Conservation (phyloP, 2,888 invertebrate species). For the Liposcelis brunnea region DNA sequence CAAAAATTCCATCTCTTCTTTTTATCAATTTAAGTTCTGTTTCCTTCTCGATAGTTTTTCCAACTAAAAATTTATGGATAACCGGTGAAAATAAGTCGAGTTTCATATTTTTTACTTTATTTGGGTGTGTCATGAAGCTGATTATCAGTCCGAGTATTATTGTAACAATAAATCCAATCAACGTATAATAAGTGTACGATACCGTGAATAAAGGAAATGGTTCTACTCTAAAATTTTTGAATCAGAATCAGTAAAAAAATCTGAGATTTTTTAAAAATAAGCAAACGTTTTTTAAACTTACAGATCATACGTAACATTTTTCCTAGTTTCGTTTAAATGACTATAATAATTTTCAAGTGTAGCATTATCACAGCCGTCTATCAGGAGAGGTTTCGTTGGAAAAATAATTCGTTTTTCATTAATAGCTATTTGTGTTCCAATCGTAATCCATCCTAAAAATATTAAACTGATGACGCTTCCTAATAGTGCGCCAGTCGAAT, state of each 20-base stretch:
- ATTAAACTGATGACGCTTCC: conserved; percentile 17
- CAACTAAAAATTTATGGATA: conserved; percentile 29
- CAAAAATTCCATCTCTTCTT: too few relatives aligned
- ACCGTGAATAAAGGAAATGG: conserved; percentile 43
- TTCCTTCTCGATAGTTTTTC: too few relatives aligned
- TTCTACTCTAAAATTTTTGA: too few relatives aligned
- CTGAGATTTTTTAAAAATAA: too few relatives aligned
- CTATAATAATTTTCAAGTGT: conserved; percentile 14
- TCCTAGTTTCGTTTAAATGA: not conserved
- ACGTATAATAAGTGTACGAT: conserved; percentile 62
- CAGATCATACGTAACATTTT: too few relatives aligned
- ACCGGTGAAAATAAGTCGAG: conserved; percentile 45
- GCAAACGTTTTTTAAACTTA: too few relatives aligned
- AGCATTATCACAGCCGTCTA: conserved; percentile 18
- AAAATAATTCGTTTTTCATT: conserved; percentile 18
- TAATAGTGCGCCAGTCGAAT: conserved; percentile 19
- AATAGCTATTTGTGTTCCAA: conserved; percentile 19
- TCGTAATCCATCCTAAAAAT: conserved; percentile 19
- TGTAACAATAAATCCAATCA: conserved; percentile 48
- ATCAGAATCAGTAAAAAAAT: too few relatives aligned
- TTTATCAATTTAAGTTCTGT: too few relatives aligned
- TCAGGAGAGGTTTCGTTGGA: conserved; percentile 18
- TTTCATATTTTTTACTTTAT: conserved; percentile 36
- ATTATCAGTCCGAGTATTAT: conserved; percentile 46
- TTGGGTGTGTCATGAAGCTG: conserved; percentile 46